Base-by-base conservation (phyloP, 2,797 vertebrate species). In the Vespertilio murinus region DNA sequence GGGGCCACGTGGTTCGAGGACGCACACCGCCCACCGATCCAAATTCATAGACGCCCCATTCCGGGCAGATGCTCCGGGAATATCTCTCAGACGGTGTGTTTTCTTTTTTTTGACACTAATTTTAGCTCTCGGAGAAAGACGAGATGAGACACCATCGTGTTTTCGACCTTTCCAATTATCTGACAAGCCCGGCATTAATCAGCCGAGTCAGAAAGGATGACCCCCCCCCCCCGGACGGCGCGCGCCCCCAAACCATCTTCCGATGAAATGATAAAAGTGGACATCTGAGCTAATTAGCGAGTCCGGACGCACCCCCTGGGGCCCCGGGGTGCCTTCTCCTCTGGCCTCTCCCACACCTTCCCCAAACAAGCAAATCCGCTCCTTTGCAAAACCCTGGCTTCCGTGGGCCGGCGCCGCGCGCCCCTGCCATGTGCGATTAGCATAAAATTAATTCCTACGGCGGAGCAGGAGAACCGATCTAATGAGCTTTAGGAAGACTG, bases 401-500 rank as follows among this genome's bases (percentile, higher is more conserved):
- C 97, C 93, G 95, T 94, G 94, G 96, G 96, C 95, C 94, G 97
- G 97, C 97, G 95, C 93, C 92, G 96, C 96, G 96, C 94, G 96
- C 96, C 97, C 96, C 95, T 96, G 97, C 96, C 97, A 96, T 97
- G 96, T 95, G 87, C 94, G 96, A 98, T 98, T 97, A 98, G 96
- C 97, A 97, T 98, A 95, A 97, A 97, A 98, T 98, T 98, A 97
- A 98, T 98, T 98, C 97, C 95, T 96, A 54, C 78, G 86, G 92
- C 67, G 61, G 93, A 70, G 86, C 42, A 28, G 81, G 87, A 65
- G 91, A 59, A 47, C 61, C 82, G 7, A 35, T 56, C 35, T 95
- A 89, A 83, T 91, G 94, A 89, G 71, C 82, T 42, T 95, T 80
- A 85, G 82, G 80, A 81, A 94, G 67, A 59, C 85, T 88, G 33